phyloP scores from a whole-genome alignment of 2,888 invertebrate species.

The Crepidodera aurea region DNA sequence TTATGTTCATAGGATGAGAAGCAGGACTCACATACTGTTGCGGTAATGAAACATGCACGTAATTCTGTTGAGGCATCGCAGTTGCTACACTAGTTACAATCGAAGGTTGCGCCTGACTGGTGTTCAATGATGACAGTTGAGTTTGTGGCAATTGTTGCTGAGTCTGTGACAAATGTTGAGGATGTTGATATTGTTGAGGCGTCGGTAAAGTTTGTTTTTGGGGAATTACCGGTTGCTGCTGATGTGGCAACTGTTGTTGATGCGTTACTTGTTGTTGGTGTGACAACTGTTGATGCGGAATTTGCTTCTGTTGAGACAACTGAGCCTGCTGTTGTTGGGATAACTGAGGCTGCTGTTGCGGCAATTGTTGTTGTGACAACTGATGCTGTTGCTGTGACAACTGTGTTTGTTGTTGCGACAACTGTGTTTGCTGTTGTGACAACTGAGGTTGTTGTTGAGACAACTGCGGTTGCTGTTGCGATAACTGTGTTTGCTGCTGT shows the following conservation, averaged over 20 bases:
- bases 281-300: neutral
- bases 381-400: constrained; percentile 10
- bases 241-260: constrained; percentile 5
- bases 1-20: constrained; percentile 32
- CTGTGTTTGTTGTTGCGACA: constrained; percentile 28
- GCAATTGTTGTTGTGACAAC: constrained; percentile 9
- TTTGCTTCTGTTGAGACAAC: constrained; percentile 5
- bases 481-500: neutral
- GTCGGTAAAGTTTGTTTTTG: constrained; percentile 17
- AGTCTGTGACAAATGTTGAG: constrained; percentile 21
- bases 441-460: neutral
- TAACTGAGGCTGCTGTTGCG: constrained; percentile 8
- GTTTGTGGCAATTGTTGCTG: constrained; percentile 22
- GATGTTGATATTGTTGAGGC: constrained; percentile 31
- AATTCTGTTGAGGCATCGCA: constrained; percentile 33
- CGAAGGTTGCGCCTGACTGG: constrained; percentile 20
- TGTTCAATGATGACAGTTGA: constrained; percentile 24
- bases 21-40: constrained; percentile 35
- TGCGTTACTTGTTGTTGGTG: constrained; percentile 18
- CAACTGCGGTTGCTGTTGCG: neutral
- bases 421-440: neutral
- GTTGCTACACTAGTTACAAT: constrained; percentile 19
- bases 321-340: constrained; percentile 15
- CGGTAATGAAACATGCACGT: constrained; percentile 33
- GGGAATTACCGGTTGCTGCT: constrained; percentile 5